Conservation (phyloP, 2,797 vertebrate species). For the Silurus lanzhouensis region DNA sequence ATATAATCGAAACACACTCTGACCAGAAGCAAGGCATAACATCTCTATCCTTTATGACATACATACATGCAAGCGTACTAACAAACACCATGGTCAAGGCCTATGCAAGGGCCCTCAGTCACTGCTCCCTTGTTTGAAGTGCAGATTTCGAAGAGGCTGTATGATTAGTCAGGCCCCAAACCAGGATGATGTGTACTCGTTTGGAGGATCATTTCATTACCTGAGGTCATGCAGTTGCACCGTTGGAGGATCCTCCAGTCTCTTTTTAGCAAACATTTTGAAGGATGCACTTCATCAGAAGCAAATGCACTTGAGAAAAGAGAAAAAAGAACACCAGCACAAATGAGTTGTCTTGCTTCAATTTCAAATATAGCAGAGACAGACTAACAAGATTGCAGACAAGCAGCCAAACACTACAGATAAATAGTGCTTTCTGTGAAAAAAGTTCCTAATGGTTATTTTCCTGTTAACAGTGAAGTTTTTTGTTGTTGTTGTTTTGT, state of each 20-base stretch:
- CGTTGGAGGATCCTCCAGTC: constrained; percentile 12
- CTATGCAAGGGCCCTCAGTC: neutral
- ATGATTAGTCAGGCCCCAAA: constrained; percentile 22
- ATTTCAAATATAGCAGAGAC: neutral
- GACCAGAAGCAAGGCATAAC: neutral
- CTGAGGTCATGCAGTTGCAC: neutral
- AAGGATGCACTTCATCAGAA: neutral
- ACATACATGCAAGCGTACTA: neutral
- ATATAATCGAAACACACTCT: neutral
- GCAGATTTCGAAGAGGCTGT: constrained; percentile 5
- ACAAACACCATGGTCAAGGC: neutral
- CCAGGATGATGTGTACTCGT: constrained; percentile 25
- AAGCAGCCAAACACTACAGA: neutral
- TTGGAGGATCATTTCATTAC: constrained; percentile 45
- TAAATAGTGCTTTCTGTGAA: neutral
- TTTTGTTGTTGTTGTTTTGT: too few relatives aligned
- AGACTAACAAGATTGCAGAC: neutral
- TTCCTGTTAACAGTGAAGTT: too few relatives aligned
- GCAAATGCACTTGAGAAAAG: neutral
- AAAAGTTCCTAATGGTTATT: neutral
- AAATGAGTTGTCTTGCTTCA: neutral
- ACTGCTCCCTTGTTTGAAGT: constrained; percentile 20
- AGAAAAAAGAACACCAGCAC: neutral
- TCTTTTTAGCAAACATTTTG: neutral
- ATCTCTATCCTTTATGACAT: neutral